Base-by-base conservation (phyloP, 2,113 vertebrate species). In the Cercopithecus mona region DNA sequence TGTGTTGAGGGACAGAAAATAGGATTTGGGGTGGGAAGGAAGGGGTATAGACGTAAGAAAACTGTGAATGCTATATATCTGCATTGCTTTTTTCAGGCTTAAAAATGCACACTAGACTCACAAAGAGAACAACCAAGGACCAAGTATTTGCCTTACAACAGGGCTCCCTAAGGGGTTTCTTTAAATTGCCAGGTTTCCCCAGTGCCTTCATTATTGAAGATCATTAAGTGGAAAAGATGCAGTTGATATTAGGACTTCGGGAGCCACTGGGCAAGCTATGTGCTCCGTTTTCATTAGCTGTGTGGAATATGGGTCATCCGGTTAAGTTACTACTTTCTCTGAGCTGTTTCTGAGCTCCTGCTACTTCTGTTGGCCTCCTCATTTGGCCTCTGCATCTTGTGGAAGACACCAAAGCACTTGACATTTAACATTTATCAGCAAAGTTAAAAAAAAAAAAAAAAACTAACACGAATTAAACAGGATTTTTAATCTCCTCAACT, bases 351-450 rank as follows among this genome's bases (percentile, higher is more conserved):
- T 6, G 27, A 88, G 57, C 87, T 89, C 95, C 75, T 6, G 27
- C 59, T 61, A 78, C 75, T 52, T 38, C 75, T 27, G 35, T 79
- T 79, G 95, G 90, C 92, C 97, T 97, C 93, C 48, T 94, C 40
- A 83, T 93, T 97, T 95, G 97, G 97, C 82, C 95, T 94, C 68
- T 93, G 91, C 40, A 76, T 92, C 73, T 96, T 97, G 93, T 93
- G 40, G 92, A 93, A 90, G 84, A 90, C 5, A 4, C 78, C 85
- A 55, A 93, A 94, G 78, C 96, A 98, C 94, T 76, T 98, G 97
- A 97, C 96, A 98, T 98, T 97, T 98, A 97, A 94, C 96, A 97
- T 96, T 97, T 96, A 93, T 97, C 97, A 97, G 97, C 90, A 96
- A 98, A 98, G 97, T 97, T 96, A 40, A 94, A 96, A 97, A 64